Percentiles rank a stretch among this genome's conserved stretches.
Conservation (phyloP, 2,888 invertebrate genomes). For the Aradus depressus region DNA sequence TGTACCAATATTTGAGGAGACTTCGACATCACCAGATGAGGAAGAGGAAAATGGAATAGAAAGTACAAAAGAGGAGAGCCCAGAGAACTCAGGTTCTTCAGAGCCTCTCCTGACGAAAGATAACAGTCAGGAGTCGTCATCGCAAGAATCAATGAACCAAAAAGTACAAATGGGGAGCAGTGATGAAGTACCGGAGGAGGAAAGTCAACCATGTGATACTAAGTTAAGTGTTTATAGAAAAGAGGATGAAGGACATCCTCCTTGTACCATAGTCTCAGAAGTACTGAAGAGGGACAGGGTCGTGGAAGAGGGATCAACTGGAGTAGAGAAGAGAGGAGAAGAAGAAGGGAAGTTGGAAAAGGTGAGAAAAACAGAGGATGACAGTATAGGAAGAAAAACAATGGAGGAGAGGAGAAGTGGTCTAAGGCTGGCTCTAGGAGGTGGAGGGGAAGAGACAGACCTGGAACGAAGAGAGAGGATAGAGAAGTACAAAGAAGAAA, state of each 20-base stretch:
- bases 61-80: background rate
- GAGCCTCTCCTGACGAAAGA: constrained; percentile 2
- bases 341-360: constrained; percentile 11
- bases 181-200: no score
- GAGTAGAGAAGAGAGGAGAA: background rate
- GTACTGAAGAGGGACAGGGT: constrained; percentile 23
- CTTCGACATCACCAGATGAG: constrained; percentile 1
- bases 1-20: constrained; percentile 4
- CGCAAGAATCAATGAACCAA: no score
- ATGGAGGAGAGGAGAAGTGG: background rate
- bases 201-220: constrained; percentile 28
- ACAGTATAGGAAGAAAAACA: background rate
- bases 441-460: constrained; percentile 25
- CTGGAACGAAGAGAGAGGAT: constrained; percentile 31
- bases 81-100: background rate
- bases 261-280: constrained; percentile 23
- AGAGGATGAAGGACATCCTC: constrained; percentile 6
- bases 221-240: constrained; percentile 23
- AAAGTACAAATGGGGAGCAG: no score
- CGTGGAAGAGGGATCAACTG: background rate
- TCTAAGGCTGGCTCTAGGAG: background rate
- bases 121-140: no score
- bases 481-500: constrained; percentile 65
- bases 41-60: constrained; percentile 8
- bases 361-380: constrained; percentile 14